Evolutionary conservation across 2,113 vertebrate genomes (phyloP).

Genomic region (Thermophis baileyi): DNA sequence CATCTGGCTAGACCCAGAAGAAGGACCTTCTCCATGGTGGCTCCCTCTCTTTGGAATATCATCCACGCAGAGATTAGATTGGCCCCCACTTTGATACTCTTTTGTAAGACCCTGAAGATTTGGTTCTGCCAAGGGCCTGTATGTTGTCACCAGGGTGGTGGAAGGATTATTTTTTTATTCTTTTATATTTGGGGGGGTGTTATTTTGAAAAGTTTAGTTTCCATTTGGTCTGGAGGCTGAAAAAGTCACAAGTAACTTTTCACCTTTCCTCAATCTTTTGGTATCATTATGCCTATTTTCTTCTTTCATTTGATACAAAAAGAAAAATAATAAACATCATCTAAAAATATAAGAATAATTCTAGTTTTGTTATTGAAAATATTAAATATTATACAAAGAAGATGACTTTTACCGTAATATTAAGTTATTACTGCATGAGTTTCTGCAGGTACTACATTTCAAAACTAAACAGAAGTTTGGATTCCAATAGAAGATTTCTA

Average conservation of each 20-base stretch:
- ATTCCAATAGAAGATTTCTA: conserved; percentile 58
- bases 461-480: conserved; percentile 62
- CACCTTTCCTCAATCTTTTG: accelerated
- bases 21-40: not conserved
- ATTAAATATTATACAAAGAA: conserved; percentile 16
- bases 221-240: conserved; percentile 13
- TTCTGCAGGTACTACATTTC: conserved; percentile 54
- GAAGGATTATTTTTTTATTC: not conserved
- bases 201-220: not conserved
- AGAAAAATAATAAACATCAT: not conserved
- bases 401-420: conserved; percentile 55
- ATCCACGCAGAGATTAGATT: not conserved
- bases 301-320: not conserved
- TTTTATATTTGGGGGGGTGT: not conserved
- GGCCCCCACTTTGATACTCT: not conserved
- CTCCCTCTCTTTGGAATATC: not conserved
- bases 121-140: not conserved
- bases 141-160: too few relatives aligned
- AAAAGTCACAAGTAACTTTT: not conserved
- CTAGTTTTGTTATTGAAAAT: conserved; percentile 1
- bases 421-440: conserved; percentile 62
- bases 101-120: not conserved
- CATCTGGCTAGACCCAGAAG: not conserved
- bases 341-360: not conserved
- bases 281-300: not conserved